A percentile compares a stretch with the other conserved stretches of the same genome.
These are phyloP conservation scores for Eupeodes latifasciatus DNA, from an alignment of 2,888 invertebrate species.

Conservation along the genomic window DNA sequence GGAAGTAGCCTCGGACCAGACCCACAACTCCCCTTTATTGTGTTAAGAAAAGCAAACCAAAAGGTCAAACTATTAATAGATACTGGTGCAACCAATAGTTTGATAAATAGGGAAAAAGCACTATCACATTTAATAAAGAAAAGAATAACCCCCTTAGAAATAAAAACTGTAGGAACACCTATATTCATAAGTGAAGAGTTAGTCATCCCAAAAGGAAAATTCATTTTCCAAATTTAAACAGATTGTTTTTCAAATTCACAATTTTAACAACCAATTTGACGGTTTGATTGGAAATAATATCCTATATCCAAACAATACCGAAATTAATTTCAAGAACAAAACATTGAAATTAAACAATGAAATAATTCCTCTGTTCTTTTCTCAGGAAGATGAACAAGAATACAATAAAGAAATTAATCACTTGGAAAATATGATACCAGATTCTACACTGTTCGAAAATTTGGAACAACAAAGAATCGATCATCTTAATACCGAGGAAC, in stretches of 20 bases:
- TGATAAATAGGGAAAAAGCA: background rate
- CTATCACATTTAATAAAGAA: background rate
- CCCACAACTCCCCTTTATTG: too few relatives aligned
- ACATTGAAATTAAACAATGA: background rate
- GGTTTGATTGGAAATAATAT: background rate
- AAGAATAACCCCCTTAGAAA: background rate
- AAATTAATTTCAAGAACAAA: background rate
- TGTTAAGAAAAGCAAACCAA: too few relatives aligned
- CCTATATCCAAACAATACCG: background rate
- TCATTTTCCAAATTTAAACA: background rate
- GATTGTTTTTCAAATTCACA: slow-evolving; percentile 4
- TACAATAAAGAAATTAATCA: background rate
- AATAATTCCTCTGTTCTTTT: background rate
- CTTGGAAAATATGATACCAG: background rate
- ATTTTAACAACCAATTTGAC: background rate
- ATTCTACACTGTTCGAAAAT: slow-evolving; percentile 2
- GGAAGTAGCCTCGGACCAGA: too few relatives aligned
- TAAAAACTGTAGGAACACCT: background rate
- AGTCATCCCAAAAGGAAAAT: slow-evolving; percentile 13
- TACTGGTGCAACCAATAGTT: slow-evolving; percentile 3
- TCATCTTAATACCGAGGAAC: background rate
- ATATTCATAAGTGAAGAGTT: background rate
- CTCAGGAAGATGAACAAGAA: background rate
- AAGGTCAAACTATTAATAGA: background rate
- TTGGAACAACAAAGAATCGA: slow-evolving; percentile 5